A percentile compares a stretch with the other conserved stretches of the same genome.
Evolutionary conservation across 1,140 invertebrate genomes (phyloP).

Genomic region (Tetramorium parvispinum): DNA sequence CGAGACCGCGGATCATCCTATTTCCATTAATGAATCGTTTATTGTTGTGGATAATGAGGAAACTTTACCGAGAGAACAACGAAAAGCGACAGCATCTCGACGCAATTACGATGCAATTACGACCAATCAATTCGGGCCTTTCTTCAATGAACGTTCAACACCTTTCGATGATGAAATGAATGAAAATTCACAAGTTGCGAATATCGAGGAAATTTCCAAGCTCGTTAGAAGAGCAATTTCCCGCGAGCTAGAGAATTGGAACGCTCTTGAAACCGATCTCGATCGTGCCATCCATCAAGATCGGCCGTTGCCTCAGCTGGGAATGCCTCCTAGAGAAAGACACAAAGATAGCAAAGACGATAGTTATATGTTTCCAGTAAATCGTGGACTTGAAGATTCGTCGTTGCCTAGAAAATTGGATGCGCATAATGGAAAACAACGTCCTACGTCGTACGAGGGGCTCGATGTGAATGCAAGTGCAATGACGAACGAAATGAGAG

Average conservation of each 20-base stretch:
- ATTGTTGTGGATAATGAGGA: not conserved
- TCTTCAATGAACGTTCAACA: not conserved
- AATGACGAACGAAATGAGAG: not conserved
- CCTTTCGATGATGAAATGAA: not conserved
- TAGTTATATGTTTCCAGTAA: not conserved
- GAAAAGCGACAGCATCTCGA: not conserved
- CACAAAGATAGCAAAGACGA: not conserved
- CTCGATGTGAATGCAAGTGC: not conserved
- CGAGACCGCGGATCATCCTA: not conserved
- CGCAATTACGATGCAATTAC: not conserved
- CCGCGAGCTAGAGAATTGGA: constrained; percentile 66
- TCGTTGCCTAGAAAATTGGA: constrained; percentile 3
- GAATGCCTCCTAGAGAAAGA: not conserved
- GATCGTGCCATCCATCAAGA: constrained; percentile 42
- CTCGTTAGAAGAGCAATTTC: constrained; percentile 63
- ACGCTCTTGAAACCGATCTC: constrained; percentile 56
- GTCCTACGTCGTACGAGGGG: not conserved
- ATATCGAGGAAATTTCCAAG: constrained; percentile 59
- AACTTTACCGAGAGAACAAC: not conserved
- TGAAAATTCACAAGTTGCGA: not conserved
- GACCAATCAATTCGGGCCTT: not conserved
- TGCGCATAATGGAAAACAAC: not conserved
- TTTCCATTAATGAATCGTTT: not conserved
- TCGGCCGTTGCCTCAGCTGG: not conserved
- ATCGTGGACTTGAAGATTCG: not conserved